phyloP scores from a whole-genome alignment of 2,888 invertebrate species.

The Conus canariensis region DNA sequence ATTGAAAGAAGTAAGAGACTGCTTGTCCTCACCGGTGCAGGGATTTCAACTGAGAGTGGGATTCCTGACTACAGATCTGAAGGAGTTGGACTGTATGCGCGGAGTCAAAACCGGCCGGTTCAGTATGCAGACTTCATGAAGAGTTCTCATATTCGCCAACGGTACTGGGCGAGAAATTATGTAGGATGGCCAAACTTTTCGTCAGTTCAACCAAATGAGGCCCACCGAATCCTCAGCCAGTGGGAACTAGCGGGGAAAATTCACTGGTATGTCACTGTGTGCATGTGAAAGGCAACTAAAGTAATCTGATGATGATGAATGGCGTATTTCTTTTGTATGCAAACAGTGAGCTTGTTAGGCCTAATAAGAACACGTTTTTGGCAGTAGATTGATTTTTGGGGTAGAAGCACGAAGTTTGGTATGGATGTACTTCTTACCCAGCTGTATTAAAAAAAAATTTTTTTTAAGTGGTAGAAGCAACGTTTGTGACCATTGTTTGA shows the following conservation, averaged over 20 bases:
- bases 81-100: conserved; percentile 93
- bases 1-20: conserved; percentile 78
- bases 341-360: neutral
- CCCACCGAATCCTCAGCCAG: conserved; percentile 86
- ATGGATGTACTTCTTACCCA: no score
- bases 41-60: conserved; percentile 92
- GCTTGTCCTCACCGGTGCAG: conserved; percentile 94
- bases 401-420: no score
- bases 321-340: no score
- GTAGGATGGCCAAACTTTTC: conserved; percentile 94
- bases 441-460: no score
- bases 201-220: conserved; percentile 85
- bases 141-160: conserved; percentile 82
- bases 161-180: conserved; percentile 98
- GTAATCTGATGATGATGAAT: neutral
- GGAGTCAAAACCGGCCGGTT: conserved; percentile 90
- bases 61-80: conserved; percentile 91
- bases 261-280: conserved; percentile 76
- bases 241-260: conserved; percentile 86
- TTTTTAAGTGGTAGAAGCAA: no score
- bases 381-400: no score
- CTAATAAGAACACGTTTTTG: no score
- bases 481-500: no score
- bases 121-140: conserved; percentile 89
- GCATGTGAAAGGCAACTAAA: neutral